phyloP scores from a whole-genome alignment of 2,888 invertebrate genomes.

The Pseudococcus jackbeardsleyi region DNA sequence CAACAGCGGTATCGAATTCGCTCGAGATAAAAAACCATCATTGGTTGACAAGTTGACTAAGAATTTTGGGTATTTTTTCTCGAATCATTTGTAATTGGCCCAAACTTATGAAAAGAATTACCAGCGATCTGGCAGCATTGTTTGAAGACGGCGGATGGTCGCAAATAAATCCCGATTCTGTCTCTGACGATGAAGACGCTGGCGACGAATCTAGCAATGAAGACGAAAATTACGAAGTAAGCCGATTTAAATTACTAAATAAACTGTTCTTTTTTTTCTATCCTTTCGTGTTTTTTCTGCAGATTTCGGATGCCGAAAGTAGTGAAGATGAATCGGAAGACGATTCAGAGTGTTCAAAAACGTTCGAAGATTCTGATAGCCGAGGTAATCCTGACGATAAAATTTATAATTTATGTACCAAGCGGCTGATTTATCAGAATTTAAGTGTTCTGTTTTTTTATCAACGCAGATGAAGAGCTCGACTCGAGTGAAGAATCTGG shows the following conservation, averaged over 20 bases:
- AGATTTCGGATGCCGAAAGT: conserved; percentile 73
- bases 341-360: conserved; percentile 81
- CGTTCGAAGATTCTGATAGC: conserved; percentile 81
- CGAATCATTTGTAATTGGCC: conserved; percentile 91
- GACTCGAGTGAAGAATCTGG: conserved; percentile 94
- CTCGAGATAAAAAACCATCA: conserved; percentile 88
- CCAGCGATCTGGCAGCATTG: conserved; percentile 98
- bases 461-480: conserved; percentile 74
- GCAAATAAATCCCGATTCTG: conserved; percentile 88
- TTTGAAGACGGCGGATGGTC: conserved; percentile 98
- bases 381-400: conserved; percentile 68
- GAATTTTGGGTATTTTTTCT: conserved; percentile 80
- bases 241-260: neutral
- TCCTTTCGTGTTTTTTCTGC: too few relatives aligned
- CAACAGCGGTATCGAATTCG: conserved; percentile 83
- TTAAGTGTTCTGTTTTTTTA: conserved; percentile 13
- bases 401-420: too few relatives aligned
- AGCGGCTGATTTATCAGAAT: too few relatives aligned
- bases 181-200: conserved; percentile 77
- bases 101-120: conserved; percentile 99
- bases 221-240: conserved; percentile 73
- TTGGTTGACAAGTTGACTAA: conserved; percentile 92
- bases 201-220: conserved; percentile 75
- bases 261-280: too few relatives aligned
- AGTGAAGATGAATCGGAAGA: conserved; percentile 77